Percentiles rank a stretch among this genome's conserved stretches.
Evolutionary conservation across 2,797 vertebrate genomes (phyloP).

Genomic region (Lutjanus argentimaculatus): DNA sequence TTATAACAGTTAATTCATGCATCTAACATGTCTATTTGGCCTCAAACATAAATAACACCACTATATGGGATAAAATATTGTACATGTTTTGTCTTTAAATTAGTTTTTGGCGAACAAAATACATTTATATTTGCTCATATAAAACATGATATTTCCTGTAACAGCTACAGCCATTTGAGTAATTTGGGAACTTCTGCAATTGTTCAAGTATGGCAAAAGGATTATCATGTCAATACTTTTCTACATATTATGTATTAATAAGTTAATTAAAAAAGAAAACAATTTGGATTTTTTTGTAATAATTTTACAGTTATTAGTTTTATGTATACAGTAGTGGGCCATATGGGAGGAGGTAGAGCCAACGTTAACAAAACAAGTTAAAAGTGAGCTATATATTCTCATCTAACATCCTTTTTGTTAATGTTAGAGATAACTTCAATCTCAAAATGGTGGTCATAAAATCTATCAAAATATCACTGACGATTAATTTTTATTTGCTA

Average conservation of each 20-base stretch:
- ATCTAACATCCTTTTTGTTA: not conserved
- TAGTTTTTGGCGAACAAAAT: not conserved
- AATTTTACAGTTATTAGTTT: no score
- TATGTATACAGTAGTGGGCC: no score
- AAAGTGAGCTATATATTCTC: no score
- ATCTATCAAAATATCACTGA: constrained; percentile 1
- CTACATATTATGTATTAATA: not conserved
- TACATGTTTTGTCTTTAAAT: not conserved
- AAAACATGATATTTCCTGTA: not conserved
- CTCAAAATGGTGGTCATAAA: not conserved
- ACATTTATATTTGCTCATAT: not conserved
- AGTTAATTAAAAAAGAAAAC: not conserved
- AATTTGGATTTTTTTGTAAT: no score
- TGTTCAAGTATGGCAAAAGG: no score
- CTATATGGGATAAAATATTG: not conserved
- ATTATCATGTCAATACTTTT: not conserved
- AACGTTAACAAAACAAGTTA: no score
- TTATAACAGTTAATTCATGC: not conserved
- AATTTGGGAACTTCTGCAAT: not conserved
- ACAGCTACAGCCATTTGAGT: not conserved
- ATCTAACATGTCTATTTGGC: no score
- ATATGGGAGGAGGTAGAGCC: no score
- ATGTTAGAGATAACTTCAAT: not conserved
- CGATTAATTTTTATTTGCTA: not conserved
- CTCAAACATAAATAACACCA: not conserved